Conservation (phyloP, 53 echinoderm and acorn worm genomes). For the Glandiceps talaboti region DNA sequence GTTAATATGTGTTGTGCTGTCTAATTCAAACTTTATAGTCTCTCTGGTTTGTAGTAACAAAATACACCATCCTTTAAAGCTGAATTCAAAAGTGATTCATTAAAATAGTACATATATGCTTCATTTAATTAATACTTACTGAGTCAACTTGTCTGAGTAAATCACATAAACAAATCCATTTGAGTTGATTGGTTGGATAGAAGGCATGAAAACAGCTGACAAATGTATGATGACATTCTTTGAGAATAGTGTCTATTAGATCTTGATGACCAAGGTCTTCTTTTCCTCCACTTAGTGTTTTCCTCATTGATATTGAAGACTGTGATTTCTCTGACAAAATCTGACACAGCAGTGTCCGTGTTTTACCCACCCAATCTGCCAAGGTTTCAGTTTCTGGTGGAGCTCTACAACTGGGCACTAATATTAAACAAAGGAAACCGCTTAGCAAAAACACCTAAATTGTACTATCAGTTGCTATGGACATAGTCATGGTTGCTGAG, state of each 20-base stretch:
- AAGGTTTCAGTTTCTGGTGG: constrained; percentile 39
- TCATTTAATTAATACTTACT: constrained; percentile 40
- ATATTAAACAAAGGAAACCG: too few relatives aligned
- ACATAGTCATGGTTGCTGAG: too few relatives aligned
- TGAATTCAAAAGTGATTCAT: too few relatives aligned
- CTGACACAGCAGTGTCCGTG: constrained; percentile 62
- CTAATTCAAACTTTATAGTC: too few relatives aligned
- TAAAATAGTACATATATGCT: too few relatives aligned
- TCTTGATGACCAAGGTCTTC: neutral
- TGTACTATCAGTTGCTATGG: too few relatives aligned
- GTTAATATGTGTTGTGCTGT: too few relatives aligned
- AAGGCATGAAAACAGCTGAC: constrained; percentile 95
- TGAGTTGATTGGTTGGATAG: constrained; percentile 88
- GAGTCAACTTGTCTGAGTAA: constrained; percentile 43
- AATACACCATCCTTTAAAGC: too few relatives aligned
- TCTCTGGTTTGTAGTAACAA: too few relatives aligned
- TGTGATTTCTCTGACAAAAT: constrained; percentile 43
- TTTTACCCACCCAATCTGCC: constrained; percentile 81
- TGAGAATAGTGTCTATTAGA: constrained; percentile 40
- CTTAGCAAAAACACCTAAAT: too few relatives aligned
- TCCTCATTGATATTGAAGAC: neutral
- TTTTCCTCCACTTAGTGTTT: neutral
- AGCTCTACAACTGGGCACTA: constrained; percentile 28
- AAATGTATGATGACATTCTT: constrained; percentile 89
- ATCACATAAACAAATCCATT: constrained; percentile 90